These are phyloP conservation scores for Penelope pileata DNA, from an alignment of 2,113 vertebrate species.

Conservation along the genomic window DNA sequence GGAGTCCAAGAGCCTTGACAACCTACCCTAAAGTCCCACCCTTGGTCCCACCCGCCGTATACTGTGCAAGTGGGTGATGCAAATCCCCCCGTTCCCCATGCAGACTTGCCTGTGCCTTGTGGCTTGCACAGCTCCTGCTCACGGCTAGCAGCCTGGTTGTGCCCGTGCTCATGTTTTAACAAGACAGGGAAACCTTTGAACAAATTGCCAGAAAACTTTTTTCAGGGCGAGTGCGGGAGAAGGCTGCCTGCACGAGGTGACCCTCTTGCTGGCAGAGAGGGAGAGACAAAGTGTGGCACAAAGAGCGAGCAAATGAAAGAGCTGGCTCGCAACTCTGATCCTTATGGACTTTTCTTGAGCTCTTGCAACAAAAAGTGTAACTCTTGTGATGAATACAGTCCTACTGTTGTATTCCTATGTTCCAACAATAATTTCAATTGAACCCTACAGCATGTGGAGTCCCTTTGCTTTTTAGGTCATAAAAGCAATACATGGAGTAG, in stretches of 20 bases:
- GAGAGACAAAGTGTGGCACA: conserved; percentile 68
- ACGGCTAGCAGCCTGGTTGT: background rate
- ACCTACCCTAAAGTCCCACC: too few relatives aligned
- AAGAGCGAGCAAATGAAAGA: conserved; percentile 67
- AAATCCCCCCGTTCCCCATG: background rate
- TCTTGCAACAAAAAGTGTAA: conserved; percentile 68
- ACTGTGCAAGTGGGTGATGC: fast-evolving
- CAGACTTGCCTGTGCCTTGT: fast-evolving
- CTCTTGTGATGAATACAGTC: conserved; percentile 73
- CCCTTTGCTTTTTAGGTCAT: conserved; percentile 76
- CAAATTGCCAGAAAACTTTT: conserved; percentile 65
- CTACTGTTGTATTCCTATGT: conserved; percentile 73
- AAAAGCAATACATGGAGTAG: conserved; percentile 71
- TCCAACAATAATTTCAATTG: conserved; percentile 77
- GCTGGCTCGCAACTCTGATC: conserved; percentile 69
- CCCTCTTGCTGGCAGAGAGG: conserved; percentile 46
- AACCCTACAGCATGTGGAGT: conserved; percentile 73
- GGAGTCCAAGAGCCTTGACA: background rate
- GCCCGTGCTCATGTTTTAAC: conserved; percentile 12
- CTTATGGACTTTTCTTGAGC: conserved; percentile 69
- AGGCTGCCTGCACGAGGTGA: conserved; percentile 56
- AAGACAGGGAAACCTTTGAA: conserved; percentile 51
- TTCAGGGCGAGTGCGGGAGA: background rate
- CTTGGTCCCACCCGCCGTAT: background rate
- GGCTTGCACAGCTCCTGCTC: background rate